These are phyloP conservation scores for Ahaetulla prasina DNA, from an alignment of 2,113 vertebrate species.

Conservation along the genomic window DNA sequence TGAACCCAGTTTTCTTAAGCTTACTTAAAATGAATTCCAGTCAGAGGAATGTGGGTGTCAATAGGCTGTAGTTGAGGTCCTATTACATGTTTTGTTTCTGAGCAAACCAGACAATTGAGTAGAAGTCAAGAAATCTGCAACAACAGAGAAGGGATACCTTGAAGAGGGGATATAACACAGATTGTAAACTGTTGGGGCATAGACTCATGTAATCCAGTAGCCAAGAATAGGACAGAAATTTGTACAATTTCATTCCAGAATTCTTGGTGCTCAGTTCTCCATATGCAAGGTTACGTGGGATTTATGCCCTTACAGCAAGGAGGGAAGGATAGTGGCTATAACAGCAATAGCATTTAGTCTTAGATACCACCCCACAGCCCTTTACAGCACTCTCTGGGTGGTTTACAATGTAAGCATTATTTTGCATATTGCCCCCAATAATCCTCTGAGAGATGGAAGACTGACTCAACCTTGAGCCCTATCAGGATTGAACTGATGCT, in stretches of 20 bases:
- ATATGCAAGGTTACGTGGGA: background rate
- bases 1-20: background rate
- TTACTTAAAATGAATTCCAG: background rate
- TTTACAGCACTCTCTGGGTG: background rate
- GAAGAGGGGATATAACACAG: no score
- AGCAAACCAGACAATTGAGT: background rate
- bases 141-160: background rate
- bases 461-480: background rate
- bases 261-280: background rate
- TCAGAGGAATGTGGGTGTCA: background rate
- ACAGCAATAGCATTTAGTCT: background rate
- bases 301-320: background rate
- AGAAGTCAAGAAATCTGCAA: background rate
- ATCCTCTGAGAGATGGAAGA: background rate
- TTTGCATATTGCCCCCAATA: background rate
- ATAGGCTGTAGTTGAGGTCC: background rate
- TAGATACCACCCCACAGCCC: background rate
- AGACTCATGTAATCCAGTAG: background rate
- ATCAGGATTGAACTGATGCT: background rate
- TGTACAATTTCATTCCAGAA: background rate
- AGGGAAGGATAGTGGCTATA: background rate
- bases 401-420: background rate
- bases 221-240: background rate
- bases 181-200: background rate
- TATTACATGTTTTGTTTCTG: background rate